phyloP scores from a whole-genome alignment of 2,888 invertebrate genomes.

The Halictus quadricinctus region DNA sequence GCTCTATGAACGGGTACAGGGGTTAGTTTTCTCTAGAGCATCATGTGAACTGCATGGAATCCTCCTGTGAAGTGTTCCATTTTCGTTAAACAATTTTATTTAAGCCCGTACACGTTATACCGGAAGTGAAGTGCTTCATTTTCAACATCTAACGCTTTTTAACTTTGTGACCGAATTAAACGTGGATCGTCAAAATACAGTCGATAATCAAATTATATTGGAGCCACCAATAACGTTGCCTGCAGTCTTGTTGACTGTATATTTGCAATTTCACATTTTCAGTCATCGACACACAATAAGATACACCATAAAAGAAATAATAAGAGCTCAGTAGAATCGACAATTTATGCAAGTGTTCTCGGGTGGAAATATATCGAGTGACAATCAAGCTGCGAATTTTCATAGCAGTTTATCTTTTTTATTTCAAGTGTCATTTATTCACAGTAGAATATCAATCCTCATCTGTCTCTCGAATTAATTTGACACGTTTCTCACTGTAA shows the following conservation, averaged over 20 bases:
- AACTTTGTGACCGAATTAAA: not conserved
- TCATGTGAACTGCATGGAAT: conserved; percentile 38
- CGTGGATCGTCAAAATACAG: not conserved
- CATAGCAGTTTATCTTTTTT: not conserved
- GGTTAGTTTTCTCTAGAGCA: conserved; percentile 64
- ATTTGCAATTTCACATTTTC: not conserved
- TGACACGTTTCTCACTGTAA: not conserved
- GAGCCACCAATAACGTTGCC: not conserved
- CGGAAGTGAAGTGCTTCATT: not conserved
- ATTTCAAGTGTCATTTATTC: not conserved
- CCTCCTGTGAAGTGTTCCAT: conserved; percentile 34
- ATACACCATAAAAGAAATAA: not conserved
- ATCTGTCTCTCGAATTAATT: not conserved
- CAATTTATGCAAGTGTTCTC: no score
- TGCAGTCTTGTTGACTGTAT: not conserved
- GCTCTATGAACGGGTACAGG: conserved; percentile 41
- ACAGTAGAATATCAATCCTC: no score
- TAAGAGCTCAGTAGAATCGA: not conserved
- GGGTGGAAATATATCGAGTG: not conserved
- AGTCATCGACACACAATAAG: not conserved
- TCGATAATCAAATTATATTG: not conserved
- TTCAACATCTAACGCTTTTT: not conserved
- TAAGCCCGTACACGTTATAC: not conserved
- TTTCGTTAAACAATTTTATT: not conserved
- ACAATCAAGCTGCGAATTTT: not conserved